Base-by-base conservation (phyloP, 2,888 invertebrate genomes). In the Polylopha cassiicola region DNA sequence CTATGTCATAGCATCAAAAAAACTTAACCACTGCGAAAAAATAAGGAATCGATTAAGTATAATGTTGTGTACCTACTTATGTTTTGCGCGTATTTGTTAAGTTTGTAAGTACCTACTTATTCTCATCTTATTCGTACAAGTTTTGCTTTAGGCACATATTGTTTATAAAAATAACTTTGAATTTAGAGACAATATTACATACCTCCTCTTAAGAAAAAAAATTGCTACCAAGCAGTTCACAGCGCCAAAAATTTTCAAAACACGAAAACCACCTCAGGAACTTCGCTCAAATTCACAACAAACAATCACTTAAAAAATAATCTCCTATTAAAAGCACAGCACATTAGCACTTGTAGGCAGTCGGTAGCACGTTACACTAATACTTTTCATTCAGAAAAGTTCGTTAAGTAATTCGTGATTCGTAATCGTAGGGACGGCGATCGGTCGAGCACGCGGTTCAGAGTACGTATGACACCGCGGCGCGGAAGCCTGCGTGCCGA, bases 351-450 rank as follows among this genome's bases (percentile, higher is more conserved):
- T 31, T 9, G 22, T 28, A 26, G 30, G 27, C 17, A 9, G 2
- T 36, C 17, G 14, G 20, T 38, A 21, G 23, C 30, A 21, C 61
- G 65, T 65, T 72, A 52, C 54, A 59, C 59, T 56, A 61, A 47
- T 47, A 71, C 77, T 82, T 81, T 81, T 82, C 81, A 80, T 79
- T 76, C 60, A 80, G 79, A 79, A 81, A 81, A 81, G 73, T 62
- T 50, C 58, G 68, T 61, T 56, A 69, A 78, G 71, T 66, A 58
- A 65, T 61, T 71, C 60, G 65, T 26, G 28, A 29, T 34, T 38
- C 43, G 42, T 30, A 29, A 37, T 38, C 43, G 42, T 30, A 29
- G 37, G 32, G 58, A 59, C 65, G 61, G 65, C 48, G 52, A 62
- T 65, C 65, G 59, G 68, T 66, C 60, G 65, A 55, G 58, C 66